Evolutionary conservation across 2,888 invertebrate genomes (phyloP), one percentile per base, ranked within the genome.

Genomic region (Listrodromus nycthemerus): DNA sequence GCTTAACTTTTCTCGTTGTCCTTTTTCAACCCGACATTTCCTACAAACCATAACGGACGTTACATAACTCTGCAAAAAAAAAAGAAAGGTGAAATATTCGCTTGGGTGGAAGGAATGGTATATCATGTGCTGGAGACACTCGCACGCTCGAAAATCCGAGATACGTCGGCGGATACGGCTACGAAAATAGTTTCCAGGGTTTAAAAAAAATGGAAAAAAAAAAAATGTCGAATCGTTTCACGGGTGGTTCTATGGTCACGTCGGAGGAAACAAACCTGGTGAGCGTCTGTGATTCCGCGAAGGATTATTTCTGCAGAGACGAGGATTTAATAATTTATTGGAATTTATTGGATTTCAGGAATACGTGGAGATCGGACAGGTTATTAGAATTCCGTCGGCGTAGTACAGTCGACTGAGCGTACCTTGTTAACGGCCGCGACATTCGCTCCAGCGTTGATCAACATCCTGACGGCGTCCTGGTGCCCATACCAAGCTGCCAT

Each of bases 401-500:
- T 58, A 13, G 21, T 19, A 21, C n/a, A 3, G 7, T 50, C 45
- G 21, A 4, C 16, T 52, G 37, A 2, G 37, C 88, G 90, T 95
- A 96, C 96, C 95, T 96, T 96, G 91, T 96, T 96, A 83, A 95
- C 95, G 83, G 96, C 96, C 77, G 95, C 95, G 63, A 96, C 95
- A 88, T 95, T 96, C 80, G 96, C 96, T 4, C 96, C 96, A 21
- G 96, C 95, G 88, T 95, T 95, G 83, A 96, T 95, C 70, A 96
- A 94, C 87, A 95, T 94, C 92, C 95, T 95, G 58, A 96, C 96
- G n/a, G 96, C 96, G 67, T 95, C 95, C 33, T 95, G 94, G 89
- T 96, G 96, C 1, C 96, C 96, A 90, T 96, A 96, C 96, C 96
- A 96, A 3, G 96, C 96, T 0, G 96, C 96, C 96, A 96, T 96